phyloP scores from a whole-genome alignment of 2,797 vertebrate genomes.

The Notolepis coatsorum region DNA sequence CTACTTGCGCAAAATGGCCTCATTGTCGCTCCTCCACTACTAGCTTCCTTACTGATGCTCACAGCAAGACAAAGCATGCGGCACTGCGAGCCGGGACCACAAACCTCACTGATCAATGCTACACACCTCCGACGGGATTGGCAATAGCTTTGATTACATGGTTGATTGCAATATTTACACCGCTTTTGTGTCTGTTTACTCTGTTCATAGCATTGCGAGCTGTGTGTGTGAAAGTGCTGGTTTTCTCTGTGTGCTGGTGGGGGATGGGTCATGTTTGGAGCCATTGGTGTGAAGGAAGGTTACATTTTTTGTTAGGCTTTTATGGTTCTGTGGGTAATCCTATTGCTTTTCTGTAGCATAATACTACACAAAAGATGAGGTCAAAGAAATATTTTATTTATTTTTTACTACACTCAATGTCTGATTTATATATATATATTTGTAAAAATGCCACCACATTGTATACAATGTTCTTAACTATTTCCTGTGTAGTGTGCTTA shows the following conservation, averaged over 20 bases:
- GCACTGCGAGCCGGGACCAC: constrained; percentile 29
- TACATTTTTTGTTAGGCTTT: constrained; percentile 64
- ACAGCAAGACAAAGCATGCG: constrained; percentile 81
- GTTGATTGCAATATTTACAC: not conserved
- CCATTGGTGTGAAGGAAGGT: constrained; percentile 72
- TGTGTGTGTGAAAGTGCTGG: constrained; percentile 44
- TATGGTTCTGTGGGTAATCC: constrained; percentile 28
- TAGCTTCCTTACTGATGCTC: constrained; percentile 51
- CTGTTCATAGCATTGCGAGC: constrained; percentile 18
- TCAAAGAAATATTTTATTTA: too few relatives aligned
- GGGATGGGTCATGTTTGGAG: constrained; percentile 69
- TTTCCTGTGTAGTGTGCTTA: constrained; percentile 48
- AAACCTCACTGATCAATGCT: not conserved
- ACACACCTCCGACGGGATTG: not conserved
- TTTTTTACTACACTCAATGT: too few relatives aligned
- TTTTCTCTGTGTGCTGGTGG: constrained; percentile 53
- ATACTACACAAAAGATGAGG: too few relatives aligned
- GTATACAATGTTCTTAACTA: too few relatives aligned
- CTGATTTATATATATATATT: too few relatives aligned
- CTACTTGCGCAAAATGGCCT: constrained; percentile 81
- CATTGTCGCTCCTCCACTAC: constrained; percentile 79
- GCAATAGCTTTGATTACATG: not conserved
- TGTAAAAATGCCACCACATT: too few relatives aligned
- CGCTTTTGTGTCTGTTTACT: constrained; percentile 6
- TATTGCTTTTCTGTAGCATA: too few relatives aligned